phyloP scores from a whole-genome alignment of 2,888 invertebrate species.

The Phyto melanocephala region DNA sequence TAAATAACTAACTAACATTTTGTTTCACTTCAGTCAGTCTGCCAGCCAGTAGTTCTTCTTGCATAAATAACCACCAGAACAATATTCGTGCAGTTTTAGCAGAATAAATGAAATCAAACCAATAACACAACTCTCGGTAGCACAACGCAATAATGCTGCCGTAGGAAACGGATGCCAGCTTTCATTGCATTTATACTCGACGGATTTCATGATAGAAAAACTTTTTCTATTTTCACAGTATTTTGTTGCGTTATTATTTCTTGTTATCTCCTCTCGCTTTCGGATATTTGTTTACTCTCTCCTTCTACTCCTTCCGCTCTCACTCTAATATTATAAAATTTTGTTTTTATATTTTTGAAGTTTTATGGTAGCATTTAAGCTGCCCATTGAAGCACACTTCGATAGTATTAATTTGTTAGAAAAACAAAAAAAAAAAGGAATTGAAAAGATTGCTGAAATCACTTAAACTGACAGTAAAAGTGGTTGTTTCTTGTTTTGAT shows the following conservation, averaged over 20 bases:
- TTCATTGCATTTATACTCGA: conserved; percentile 58
- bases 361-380: conserved; percentile 45
- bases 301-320: neutral
- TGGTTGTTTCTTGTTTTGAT: conserved; percentile 1
- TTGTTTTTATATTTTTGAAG: conserved; percentile 6
- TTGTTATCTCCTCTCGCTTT: neutral
- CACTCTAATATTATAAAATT: neutral
- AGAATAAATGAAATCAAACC: conserved; percentile 12
- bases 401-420: conserved; percentile 36
- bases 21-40: neutral
- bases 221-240: conserved; percentile 43
- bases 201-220: conserved; percentile 54
- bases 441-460: conserved; percentile 20
- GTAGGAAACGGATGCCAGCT: conserved; percentile 56
- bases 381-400: conserved; percentile 34
- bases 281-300: neutral
- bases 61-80: neutral
- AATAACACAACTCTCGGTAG: conserved; percentile 11
- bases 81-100: conserved; percentile 4
- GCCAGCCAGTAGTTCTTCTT: conserved; percentile 1
- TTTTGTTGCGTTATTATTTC: conserved; percentile 23
- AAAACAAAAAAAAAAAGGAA: conserved; percentile 20
- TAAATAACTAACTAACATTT: conserved; percentile 1
- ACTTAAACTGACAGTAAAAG: conserved; percentile 2
- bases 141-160: conserved; percentile 32